phyloP scores from a whole-genome alignment of 2,797 vertebrate genomes.

The Mus caroli region DNA sequence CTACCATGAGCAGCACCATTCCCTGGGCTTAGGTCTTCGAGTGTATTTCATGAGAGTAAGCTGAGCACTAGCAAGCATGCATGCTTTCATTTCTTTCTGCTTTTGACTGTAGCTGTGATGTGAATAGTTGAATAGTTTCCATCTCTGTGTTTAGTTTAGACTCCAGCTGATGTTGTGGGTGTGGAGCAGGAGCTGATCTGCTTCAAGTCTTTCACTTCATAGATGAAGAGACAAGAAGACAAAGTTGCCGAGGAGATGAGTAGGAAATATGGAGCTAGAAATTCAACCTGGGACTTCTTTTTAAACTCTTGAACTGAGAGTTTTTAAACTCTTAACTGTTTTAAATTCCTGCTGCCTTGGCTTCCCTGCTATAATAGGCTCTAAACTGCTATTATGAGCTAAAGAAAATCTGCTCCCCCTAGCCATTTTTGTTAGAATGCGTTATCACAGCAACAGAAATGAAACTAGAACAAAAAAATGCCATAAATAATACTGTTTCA shows the following conservation, averaged over 20 bases:
- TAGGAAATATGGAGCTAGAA: slow-evolving; percentile 1
- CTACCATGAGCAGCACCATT: background rate
- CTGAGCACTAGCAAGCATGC: background rate
- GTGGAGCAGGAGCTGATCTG: background rate
- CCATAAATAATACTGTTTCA: background rate
- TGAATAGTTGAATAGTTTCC: background rate
- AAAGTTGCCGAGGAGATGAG: background rate
- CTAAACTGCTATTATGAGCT: background rate
- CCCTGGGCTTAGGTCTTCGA: background rate
- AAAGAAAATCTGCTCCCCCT: background rate
- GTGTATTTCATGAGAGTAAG: background rate
- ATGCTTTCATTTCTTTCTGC: background rate
- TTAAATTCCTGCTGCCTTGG: background rate
- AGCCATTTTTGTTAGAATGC: background rate
- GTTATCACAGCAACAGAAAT: background rate
- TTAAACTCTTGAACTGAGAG: background rate
- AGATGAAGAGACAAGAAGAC: slow-evolving; percentile 3
- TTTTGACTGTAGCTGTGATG: background rate
- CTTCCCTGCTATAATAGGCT: background rate
- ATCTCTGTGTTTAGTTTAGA: slow-evolving; percentile 49
- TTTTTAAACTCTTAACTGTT: too few relatives aligned
- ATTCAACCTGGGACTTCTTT: slow-evolving; percentile 3
- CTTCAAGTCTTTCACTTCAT: background rate
- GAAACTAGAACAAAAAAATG: background rate
- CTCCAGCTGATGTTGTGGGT: background rate